Evolutionary conservation across 2,888 invertebrate genomes (phyloP), one percentile per base, ranked within the genome.

Genomic region (Maniola hyperantus): DNA sequence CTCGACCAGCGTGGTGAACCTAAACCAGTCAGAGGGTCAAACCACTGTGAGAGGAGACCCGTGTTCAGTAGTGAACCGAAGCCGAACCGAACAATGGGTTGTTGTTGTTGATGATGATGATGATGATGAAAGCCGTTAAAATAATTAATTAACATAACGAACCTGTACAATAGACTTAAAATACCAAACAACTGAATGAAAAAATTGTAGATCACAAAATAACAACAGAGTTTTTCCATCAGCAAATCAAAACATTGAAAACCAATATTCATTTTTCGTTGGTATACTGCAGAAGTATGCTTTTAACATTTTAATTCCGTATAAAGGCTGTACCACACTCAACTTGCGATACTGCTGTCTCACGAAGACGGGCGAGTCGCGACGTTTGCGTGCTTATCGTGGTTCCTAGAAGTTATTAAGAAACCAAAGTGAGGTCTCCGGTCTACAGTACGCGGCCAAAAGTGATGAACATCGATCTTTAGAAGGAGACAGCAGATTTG

Each of bases 281-380:
- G 33, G 13, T n/a, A n/a, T 33, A 51, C 50, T 10, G 20, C 11
- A 15, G 20, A 20, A 18, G 10, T 0, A n/a, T 15, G 46, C 18
- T 55, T 10, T 55, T 18, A 15, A 55, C 39, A 55, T 55, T 55
- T 55, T 55, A 39, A 55, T 55, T 39, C 15, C 39, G 15, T 39
- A 33, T 33, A 15, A 55, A 55, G 46, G 15, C 46, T 46, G 46
- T 15, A 2, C 15, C 15, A 46, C 46, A 46, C 8, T 15, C 15
- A 2, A 8, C 46, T 10, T 26, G 26, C 26, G 4, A 26, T 4
- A 26, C 26, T 2, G 26, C 26, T 2, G 26, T 26, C n/a, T n/a
- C n/a, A n/a, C n/a, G n/a, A n/a, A n/a, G 26, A 26, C 4, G 26
- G 0, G 39, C 39, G 39, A 39, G 39, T 15, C 46, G 46, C 2